Evolutionary conservation across 2,888 invertebrate genomes (phyloP).

Genomic region (Pherbina coryleti): DNA sequence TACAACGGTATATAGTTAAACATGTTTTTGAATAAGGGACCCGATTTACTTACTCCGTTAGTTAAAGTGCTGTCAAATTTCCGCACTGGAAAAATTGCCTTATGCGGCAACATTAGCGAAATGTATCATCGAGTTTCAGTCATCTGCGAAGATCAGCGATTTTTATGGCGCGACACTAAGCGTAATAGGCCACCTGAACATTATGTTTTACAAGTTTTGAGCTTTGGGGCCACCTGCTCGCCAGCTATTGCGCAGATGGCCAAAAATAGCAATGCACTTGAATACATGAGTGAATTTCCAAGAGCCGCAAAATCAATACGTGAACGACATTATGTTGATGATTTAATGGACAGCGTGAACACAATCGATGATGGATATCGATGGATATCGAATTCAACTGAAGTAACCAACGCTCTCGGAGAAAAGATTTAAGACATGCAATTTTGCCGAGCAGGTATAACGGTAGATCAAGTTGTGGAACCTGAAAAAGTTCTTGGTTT

Average conservation of each 20-base stretch:
- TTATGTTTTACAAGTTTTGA: slow-evolving; percentile 47
- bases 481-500: slow-evolving; percentile 40
- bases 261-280: slow-evolving; percentile 39
- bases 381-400: slow-evolving; percentile 40
- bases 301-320: slow-evolving; percentile 35
- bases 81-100: slow-evolving; percentile 52
- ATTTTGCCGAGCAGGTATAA: slow-evolving; percentile 22
- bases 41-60: slow-evolving; percentile 58
- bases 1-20: slow-evolving; percentile 53
- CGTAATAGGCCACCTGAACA: slow-evolving; percentile 23
- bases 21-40: slow-evolving; percentile 54
- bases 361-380: slow-evolving; percentile 45
- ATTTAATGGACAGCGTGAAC: slow-evolving; percentile 50
- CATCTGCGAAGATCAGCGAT: slow-evolving; percentile 52
- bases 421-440: slow-evolving; percentile 8
- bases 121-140: slow-evolving; percentile 54
- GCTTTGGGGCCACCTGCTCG: slow-evolving; percentile 49
- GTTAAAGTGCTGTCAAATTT: slow-evolving; percentile 58
- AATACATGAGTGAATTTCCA: slow-evolving; percentile 35
- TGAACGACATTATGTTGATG: slow-evolving; percentile 50
- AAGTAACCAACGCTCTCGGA: slow-evolving; percentile 28
- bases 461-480: slow-evolving; percentile 31
- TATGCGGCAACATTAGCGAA: slow-evolving; percentile 54
- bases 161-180: slow-evolving; percentile 52
- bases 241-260: slow-evolving; percentile 46